Evolutionary conservation across 2,888 invertebrate species (phyloP).

Genomic region (Scrobipalpa costella): DNA sequence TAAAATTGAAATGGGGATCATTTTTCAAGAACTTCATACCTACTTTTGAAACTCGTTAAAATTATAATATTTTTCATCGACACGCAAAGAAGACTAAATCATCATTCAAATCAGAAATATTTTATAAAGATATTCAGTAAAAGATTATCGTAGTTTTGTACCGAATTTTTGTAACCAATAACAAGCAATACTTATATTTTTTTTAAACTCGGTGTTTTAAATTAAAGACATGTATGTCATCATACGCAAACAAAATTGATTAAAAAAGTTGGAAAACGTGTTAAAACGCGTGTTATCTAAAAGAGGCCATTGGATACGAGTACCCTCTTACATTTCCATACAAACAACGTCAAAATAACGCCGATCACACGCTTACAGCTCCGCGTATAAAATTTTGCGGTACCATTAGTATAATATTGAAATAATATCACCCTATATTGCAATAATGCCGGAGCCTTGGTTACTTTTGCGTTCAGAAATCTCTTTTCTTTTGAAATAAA

Average conservation of each 20-base stretch:
- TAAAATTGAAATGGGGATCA: too few species aligned
- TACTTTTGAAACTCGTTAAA: too few species aligned
- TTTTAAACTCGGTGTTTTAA: too few species aligned
- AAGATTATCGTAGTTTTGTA: background rate
- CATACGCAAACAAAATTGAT: background rate
- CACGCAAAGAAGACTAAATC: too few species aligned
- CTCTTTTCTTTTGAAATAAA: background rate
- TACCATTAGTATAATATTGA: constrained; percentile 21
- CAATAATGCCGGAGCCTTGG: background rate
- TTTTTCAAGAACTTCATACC: too few species aligned
- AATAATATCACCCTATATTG: constrained; percentile 17
- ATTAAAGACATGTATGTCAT: too few species aligned
- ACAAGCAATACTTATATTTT: too few species aligned
- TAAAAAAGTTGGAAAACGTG: background rate
- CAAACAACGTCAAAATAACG: constrained; percentile 21
- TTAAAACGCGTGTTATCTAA: constrained; percentile 11
- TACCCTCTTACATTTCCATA: constrained; percentile 19
- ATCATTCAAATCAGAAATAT: background rate
- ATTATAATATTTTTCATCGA: too few species aligned
- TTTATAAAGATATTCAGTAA: background rate
- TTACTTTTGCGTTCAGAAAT: constrained; percentile 2
- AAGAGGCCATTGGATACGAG: constrained; percentile 15
- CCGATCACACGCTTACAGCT: constrained; percentile 12
- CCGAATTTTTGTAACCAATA: background rate
- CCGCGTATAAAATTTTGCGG: constrained; percentile 19